Conservation (phyloP, 2,888 invertebrate species). For the Lamellibrachia satsuma region DNA sequence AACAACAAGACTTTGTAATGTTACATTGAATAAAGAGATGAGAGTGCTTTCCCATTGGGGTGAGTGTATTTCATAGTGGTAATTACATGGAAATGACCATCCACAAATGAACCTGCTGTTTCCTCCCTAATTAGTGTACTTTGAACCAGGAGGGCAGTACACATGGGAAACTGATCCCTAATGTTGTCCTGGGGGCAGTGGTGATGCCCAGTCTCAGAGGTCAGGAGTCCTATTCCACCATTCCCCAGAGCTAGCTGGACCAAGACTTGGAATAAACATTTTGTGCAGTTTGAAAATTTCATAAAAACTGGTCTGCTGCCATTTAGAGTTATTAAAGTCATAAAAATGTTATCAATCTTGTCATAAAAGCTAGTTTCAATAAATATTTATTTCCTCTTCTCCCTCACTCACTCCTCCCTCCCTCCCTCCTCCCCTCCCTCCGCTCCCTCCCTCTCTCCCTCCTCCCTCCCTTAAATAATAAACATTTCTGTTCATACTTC, state of each 20-base stretch:
- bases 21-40: background rate
- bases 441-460: too few relatives aligned
- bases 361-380: too few relatives aligned
- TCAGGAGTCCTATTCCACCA: background rate
- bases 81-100: background rate
- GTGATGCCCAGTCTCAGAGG: background rate
- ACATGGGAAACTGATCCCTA: background rate
- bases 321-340: background rate
- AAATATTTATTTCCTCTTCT: too few relatives aligned
- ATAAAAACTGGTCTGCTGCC: too few relatives aligned
- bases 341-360: too few relatives aligned
- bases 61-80: background rate
- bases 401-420: too few relatives aligned
- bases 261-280: background rate
- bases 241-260: background rate
- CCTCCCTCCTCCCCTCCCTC: too few relatives aligned
- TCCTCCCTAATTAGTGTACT: background rate
- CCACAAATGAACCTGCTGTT: background rate
- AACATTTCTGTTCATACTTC: too few relatives aligned
- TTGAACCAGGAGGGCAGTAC: background rate
- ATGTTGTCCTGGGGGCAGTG: background rate
- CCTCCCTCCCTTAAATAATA: too few relatives aligned
- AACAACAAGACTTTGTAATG: background rate
- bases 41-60: background rate
- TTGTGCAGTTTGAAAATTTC: background rate